Evolutionary conservation across 2,888 invertebrate species (phyloP), one percentile per base, ranked within the genome.

Genomic region (Mimachlamys varia): DNA sequence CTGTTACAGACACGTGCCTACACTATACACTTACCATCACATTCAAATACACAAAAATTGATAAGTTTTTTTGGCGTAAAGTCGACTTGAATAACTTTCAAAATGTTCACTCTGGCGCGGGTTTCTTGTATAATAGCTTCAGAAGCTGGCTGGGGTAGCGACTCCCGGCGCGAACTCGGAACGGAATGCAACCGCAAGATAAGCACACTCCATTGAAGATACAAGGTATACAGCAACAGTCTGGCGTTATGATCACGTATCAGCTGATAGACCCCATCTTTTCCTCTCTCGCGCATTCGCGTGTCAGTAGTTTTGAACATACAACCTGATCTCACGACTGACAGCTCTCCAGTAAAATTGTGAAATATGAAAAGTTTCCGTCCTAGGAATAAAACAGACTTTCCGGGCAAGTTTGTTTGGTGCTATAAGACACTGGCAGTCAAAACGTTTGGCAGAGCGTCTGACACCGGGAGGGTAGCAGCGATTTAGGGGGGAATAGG

Each of bases 1-100:
- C 3, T 22, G 76, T 12, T 76, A 76, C 33, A 76, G 33, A 33
- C 76, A 76, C 76, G 76, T 76, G 76, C 76, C 76, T 76, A 22
- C 27, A 33, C 76, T 76, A 76, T 22, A 76, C 76, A 76, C 17
- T 76, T 76, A 76, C 76, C 76, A 76, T 76, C 76, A 76, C 76
- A 76, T 76, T 76, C 76, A 76, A 76, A 76, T 76, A 33, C 76
- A 76, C 76, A 76, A 76, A 76, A 76, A 76, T 76, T 76, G 76
- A 76, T 76, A 76, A 76, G 76, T 76, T 76, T 76, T 76, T 76
- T 76, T 76, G 76, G 76, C 33, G 76, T 76, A 76, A 76, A 76
- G 76, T 76, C 76, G 27, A 76, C 76, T 76, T 76, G 76, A 76
- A 76, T 76, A 76, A 76, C 76, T 76, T 76, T 76, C 76, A 76